Base-by-base conservation (phyloP, 2,888 invertebrate species). In the Tetragnatha montana region DNA sequence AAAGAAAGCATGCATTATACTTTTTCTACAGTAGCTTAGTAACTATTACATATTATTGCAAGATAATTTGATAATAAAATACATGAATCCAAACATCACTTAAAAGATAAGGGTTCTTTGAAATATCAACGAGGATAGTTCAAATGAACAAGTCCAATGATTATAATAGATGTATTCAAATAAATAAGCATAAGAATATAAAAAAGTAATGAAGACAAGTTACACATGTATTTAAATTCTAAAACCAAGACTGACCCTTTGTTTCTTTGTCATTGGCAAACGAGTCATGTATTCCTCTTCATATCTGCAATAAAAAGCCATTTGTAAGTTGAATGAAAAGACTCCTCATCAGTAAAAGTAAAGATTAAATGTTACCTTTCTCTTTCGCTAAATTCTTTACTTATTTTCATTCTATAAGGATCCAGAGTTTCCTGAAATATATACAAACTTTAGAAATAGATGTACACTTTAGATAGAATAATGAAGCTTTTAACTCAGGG, bases 261-360 rank as follows among this genome's bases (percentile, higher is more conserved):
- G 90, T 75, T 90, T 90, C 79, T 91, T 91, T n/a, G 91, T 89
- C 78, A 89, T 80, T 21, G 89, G 91, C 47, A 91, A 68, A 50
- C 91, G 88, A 60, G 82, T 74, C 81, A 91, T 88, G 47, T 90
- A 91, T 50, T 91, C 91, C 83, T 91, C 91, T 88, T 91, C 91
- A 89, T 87, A 91, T 22, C 91, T 91, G 75, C 50, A 81, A 69
- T 17, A 71, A 76, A 12, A 8, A 78, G 17, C 12, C 71, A 1
- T 47, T 68, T n/a, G 68, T 22, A 69, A 8, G 17, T 10, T 51
- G 49, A 35, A 47, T 47, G 3, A 47, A 17, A 14, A 8, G 47
- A 74, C 74, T 10, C 7, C 8, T 47, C 35, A 14, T 6, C 17
- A 50, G 21, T 50, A 71, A 71, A 69, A 49, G 0, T 49, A 14